Base-by-base conservation (phyloP, 2,113 vertebrate genomes). In the Hepsetus odoe region DNA sequence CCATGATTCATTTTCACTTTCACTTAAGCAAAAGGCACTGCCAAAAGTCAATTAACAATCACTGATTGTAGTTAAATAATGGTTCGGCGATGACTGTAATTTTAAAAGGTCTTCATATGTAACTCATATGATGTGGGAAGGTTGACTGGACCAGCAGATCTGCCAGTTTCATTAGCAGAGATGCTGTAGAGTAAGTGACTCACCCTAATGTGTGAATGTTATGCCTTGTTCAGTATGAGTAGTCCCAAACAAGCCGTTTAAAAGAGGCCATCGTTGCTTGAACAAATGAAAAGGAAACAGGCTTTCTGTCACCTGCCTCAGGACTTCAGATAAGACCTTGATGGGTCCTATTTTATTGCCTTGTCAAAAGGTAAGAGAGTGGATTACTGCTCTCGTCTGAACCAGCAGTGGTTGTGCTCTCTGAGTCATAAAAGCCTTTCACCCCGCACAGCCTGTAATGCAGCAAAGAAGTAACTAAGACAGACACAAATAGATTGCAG, bases 401-500 rank as follows among this genome's bases (percentile, higher is more conserved):
- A 72, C 80, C 68, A 58, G 26, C 40, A 32, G 66, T 55, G 35
- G 61, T 65, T 42, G 38, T 24, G 24, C 69, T 46, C 61, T 68
- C 55, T 61, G 51, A 73, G 24, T 62, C 46, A 55, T 62, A 72
- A 65, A 79, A 79, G 69, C 69, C 56, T 68, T 67, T 73, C 69
- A 53, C 58, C 35, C 69, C 44, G 4, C 33, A 49, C 56, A 58
- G 55, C 65, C 55, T 56, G 72, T 32, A 72, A 55, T 46, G 26
- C 46, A 72, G 80, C 80, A 55, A 59, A 70, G 56, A 58, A 67
- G 79, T 88, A 89, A 91, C 84, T 87, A 83, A 88, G 84, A 87
- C 30, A 51, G 88, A 90, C 88, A 86, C 87, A 84, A 84, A 84
- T 85, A 89, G 86, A 89, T 90, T 91, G 88, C 85, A 62, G 80